phyloP scores from a whole-genome alignment of 2,888 invertebrate genomes.

The Xanthia icteritia region DNA sequence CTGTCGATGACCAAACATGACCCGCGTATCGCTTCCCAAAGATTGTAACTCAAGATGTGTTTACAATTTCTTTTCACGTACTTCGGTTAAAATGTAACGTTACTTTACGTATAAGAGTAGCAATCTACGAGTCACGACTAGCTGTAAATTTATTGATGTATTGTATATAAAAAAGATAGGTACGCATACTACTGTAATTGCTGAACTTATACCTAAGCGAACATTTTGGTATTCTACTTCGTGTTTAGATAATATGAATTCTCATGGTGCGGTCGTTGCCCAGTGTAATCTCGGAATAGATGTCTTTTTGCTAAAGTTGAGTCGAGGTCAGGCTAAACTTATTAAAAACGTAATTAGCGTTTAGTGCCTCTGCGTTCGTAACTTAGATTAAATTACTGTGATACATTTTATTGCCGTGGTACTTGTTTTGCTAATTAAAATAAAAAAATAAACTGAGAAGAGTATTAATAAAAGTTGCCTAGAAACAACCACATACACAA shows the following conservation, averaged over 20 bases:
- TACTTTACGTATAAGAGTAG: conserved; percentile 62
- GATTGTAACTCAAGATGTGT: conserved; percentile 59
- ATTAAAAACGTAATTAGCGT: conserved; percentile 60
- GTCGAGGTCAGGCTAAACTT: conserved; percentile 39
- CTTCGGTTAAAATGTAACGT: conserved; percentile 72
- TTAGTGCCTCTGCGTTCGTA: conserved; percentile 50
- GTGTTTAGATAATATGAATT: conserved; percentile 50
- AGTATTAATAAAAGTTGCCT: neutral
- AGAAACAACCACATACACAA: neutral
- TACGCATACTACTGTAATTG: conserved; percentile 55
- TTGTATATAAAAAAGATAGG: conserved; percentile 55
- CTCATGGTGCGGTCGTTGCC: conserved; percentile 63
- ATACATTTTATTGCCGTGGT: conserved; percentile 25
- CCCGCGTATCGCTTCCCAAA: conserved; percentile 55
- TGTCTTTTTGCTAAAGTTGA: conserved; percentile 48
- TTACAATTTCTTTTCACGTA: conserved; percentile 74
- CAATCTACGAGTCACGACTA: conserved; percentile 66
- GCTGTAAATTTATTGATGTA: conserved; percentile 66
- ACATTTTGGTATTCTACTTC: conserved; percentile 47
- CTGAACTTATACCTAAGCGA: conserved; percentile 23
- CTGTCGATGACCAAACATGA: conserved; percentile 64
- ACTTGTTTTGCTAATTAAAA: conserved; percentile 18
- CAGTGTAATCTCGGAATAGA: conserved; percentile 47
- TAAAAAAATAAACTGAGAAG: neutral
- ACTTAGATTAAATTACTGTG: conserved; percentile 43